These are phyloP conservation scores for Calameuta filiformis DNA, from an alignment of 2,888 invertebrate genomes.

Conservation along the genomic window DNA sequence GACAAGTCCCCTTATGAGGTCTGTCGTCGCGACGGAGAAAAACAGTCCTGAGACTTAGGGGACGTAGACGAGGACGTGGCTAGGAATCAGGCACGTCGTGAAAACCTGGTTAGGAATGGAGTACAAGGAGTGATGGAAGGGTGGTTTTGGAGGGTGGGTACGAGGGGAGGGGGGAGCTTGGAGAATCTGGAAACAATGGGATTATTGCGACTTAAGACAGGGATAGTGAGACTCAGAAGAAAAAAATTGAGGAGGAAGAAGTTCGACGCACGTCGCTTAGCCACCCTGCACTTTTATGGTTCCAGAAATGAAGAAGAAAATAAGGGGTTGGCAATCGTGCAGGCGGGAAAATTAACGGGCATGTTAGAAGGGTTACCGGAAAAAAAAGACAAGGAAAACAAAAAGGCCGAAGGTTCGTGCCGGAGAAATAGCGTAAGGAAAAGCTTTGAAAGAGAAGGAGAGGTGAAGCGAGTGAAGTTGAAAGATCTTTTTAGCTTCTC, in stretches of 20 bases:
- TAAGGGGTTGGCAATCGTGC: conserved; percentile 20
- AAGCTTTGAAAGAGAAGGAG: conserved; percentile 18
- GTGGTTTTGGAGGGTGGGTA: neutral
- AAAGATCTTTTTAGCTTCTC: neutral
- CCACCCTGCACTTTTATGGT: neutral
- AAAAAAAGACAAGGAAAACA: neutral
- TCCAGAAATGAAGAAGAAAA: conserved; percentile 14
- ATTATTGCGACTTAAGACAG: neutral
- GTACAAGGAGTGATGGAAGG: neutral
- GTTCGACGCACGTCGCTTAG: neutral
- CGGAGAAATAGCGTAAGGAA: neutral
- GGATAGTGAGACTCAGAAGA: neutral
- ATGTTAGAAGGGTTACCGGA: neutral
- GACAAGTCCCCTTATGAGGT: neutral
- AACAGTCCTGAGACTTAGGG: neutral
- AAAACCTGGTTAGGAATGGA: neutral
- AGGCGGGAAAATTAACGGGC: conserved; percentile 9
- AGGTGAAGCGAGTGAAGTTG: neutral
- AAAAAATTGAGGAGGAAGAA: neutral
- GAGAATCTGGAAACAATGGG: neutral
- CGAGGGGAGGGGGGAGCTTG: neutral
- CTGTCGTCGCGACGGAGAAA: neutral
- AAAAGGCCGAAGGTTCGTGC: neutral
- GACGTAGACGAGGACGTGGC: neutral
- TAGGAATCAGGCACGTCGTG: neutral